Base-by-base conservation (phyloP, 2,797 vertebrate species). In the Rhynchonycteris naso region DNA sequence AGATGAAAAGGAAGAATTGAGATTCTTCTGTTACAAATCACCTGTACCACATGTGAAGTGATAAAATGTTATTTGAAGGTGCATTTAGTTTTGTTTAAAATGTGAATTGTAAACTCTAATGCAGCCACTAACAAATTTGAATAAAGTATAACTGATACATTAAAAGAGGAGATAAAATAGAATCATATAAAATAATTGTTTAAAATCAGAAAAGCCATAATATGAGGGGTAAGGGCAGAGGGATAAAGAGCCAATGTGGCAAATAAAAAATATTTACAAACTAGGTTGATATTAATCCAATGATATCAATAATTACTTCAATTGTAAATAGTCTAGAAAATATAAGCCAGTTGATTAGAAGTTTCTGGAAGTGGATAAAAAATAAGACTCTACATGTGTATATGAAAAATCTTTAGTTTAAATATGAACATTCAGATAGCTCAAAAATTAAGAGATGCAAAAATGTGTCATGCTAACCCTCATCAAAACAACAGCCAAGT, bases 151-250 rank as follows among this genome's bases (percentile, higher is more conserved):
- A 54, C 26, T 35, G 7, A n/a, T 66, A 80, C 16, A 74, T 61
- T 93, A 28, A 85, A 88, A 54, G 50, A 58, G 21, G 14, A 84
- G 9, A 71, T 87, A 61, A 69, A 85, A 78, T 15, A 8, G 4
- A 83, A 61, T 75, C 1, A 38, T 43, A 66, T 58, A 83, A 82
- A 80, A 74, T 81, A 9, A 4, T 83, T 79, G 5, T 50, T 90
- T 81, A 85, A 93, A 76, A 50, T 4, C 13, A 82, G 22, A 72
- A 3, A 76, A 61, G 28, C 6, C 38, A 69, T 50, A 83, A 54
- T 54, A 56, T 4, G 0, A 0, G 6, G 22, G 0, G 5, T n/a
- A 0, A 4, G 26, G 15, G 4, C 21, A 14, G 26, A 54, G 10
- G 56, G 18, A 71, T 12, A 54, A 28, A 80, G 14, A 30, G 12